Percentiles rank a stretch among this genome's conserved stretches.
phyloP scores from a whole-genome alignment of 2,113 vertebrate genomes.

The Plecturocebus donacophilus region DNA sequence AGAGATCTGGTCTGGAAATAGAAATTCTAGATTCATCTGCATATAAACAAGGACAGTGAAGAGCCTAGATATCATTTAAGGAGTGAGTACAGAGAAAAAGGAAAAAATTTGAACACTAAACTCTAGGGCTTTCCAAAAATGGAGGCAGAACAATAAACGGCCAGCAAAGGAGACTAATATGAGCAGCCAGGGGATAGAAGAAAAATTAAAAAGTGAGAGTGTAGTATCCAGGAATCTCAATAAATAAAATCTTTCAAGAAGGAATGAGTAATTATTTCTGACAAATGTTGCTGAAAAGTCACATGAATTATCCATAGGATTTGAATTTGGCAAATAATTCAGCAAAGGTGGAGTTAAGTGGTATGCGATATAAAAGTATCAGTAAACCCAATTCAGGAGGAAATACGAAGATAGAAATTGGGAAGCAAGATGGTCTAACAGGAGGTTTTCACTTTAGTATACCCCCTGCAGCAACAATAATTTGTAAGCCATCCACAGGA shows the following conservation, averaged over 20 bases:
- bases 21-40: neutral
- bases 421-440: neutral
- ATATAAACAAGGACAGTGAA: neutral
- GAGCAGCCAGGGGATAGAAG: neutral
- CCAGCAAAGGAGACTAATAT: neutral
- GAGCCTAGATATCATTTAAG: neutral
- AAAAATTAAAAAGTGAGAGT: neutral
- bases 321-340: neutral
- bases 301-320: neutral
- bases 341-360: neutral
- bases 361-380: neutral
- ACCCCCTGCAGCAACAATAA: neutral
- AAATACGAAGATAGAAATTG: neutral
- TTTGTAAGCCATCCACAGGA: neutral
- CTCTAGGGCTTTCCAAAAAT: neutral
- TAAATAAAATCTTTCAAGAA: neutral
- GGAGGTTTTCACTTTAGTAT: no score
- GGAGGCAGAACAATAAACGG: neutral
- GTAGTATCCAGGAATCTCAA: neutral
- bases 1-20: neutral
- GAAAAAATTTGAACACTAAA: neutral
- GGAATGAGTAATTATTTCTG: neutral
- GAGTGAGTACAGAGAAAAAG: neutral
- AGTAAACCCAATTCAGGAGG: neutral
- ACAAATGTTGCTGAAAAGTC: neutral